phyloP scores from a whole-genome alignment of 2,113 vertebrate genomes.

The Galbula dea region DNA sequence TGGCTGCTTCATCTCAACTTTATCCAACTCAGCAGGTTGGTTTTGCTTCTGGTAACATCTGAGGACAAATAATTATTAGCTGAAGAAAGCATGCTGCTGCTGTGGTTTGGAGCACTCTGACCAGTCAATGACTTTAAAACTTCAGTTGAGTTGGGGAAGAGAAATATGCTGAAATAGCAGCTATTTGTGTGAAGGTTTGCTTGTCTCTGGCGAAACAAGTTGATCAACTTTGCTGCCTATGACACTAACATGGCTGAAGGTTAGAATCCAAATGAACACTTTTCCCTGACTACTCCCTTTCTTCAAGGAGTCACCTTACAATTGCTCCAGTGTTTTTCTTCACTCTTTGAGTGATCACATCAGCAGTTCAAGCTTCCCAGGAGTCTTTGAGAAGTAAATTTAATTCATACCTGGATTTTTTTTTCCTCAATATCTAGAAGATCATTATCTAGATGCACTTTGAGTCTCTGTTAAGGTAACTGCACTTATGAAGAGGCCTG shows the following conservation, averaged over 20 bases:
- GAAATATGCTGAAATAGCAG: constrained; percentile 52
- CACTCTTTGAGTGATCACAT: neutral
- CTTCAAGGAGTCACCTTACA: neutral
- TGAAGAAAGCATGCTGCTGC: neutral
- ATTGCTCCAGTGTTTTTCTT: neutral
- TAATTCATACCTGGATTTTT: neutral
- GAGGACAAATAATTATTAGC: constrained; percentile 51
- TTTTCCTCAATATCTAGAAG: neutral
- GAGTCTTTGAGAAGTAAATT: neutral
- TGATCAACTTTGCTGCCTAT: neutral
- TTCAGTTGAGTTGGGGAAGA: neutral
- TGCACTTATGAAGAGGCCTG: neutral
- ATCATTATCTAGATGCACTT: neutral
- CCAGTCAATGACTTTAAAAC: neutral
- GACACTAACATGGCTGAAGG: neutral
- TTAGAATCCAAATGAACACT: neutral
- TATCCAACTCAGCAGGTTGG: neutral
- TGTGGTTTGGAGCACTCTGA: constrained; percentile 30
- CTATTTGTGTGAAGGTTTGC: neutral
- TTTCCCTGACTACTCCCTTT: too few species aligned
- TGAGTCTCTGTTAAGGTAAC: neutral
- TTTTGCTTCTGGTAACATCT: constrained; percentile 11
- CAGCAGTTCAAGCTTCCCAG: neutral
- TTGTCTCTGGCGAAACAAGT: neutral
- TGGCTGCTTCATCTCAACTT: constrained; percentile 1